phyloP scores from a whole-genome alignment of 2,113 vertebrate species.

The Atrichornis clamosus region DNA sequence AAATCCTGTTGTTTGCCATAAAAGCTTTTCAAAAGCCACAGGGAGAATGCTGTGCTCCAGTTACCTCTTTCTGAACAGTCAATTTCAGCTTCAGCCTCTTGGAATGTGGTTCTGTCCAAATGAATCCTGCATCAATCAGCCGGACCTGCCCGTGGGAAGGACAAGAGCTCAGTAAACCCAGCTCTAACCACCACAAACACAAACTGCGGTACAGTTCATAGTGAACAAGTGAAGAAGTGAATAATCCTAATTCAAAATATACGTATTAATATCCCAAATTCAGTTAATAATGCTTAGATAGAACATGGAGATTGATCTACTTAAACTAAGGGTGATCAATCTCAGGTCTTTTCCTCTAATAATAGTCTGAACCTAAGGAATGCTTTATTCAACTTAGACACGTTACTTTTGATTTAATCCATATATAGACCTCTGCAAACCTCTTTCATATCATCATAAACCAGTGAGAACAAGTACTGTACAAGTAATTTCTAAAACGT shows the following conservation, averaged over 20 bases:
- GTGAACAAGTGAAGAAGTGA: background rate
- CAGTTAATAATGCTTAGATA: background rate
- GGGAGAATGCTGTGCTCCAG: background rate
- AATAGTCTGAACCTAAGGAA: background rate
- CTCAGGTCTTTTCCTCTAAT: background rate
- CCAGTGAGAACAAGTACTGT: background rate
- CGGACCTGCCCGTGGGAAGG: slow-evolving; percentile 77
- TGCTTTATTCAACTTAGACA: background rate
- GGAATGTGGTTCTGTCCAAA: slow-evolving; percentile 98
- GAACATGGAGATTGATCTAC: background rate
- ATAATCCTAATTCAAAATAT: background rate
- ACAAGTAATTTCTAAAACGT: background rate
- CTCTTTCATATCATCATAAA: fast-evolving
- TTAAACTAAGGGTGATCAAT: background rate
- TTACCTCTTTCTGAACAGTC: slow-evolving; percentile 97
- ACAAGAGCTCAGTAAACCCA: background rate
- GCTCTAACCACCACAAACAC: background rate
- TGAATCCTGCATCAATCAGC: slow-evolving; percentile 93
- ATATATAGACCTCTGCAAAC: background rate
- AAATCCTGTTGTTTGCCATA: background rate
- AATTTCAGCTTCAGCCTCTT: slow-evolving; percentile 95
- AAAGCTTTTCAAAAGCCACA: background rate
- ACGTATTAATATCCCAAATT: background rate
- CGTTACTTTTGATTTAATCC: background rate
- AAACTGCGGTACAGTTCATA: background rate